Evolutionary conservation across 2,888 invertebrate species (phyloP).

Genomic region (Heliothis peltigera): DNA sequence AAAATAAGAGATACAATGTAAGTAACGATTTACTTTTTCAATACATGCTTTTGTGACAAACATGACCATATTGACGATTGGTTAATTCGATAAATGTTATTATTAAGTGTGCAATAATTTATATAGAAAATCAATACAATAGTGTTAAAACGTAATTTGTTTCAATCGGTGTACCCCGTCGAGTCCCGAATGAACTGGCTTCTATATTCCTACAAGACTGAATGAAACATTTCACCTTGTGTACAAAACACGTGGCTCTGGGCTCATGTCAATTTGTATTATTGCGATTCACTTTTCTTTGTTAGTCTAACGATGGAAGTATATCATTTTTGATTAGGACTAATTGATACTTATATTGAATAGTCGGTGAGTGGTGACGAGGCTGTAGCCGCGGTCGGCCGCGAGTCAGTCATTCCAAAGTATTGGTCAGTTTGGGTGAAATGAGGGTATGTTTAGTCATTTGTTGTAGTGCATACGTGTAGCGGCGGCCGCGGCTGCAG

Average conservation of each 20-base stretch:
- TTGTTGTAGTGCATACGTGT: conserved; percentile 34
- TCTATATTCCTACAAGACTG: conserved; percentile 85
- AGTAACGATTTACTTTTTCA: conserved; percentile 68
- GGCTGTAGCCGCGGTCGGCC: conserved; percentile 41
- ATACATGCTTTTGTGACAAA: conserved; percentile 73
- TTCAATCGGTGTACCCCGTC: conserved; percentile 78
- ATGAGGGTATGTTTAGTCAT: conserved; percentile 42
- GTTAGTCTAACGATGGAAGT: conserved; percentile 63
- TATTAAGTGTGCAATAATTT: conserved; percentile 87
- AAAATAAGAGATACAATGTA: conserved; percentile 73
- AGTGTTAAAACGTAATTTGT: conserved; percentile 79
- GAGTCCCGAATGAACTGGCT: conserved; percentile 80
- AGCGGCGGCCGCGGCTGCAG: conserved; percentile 50
- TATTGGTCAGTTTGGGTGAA: conserved; percentile 42
- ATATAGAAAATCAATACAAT: conserved; percentile 82
- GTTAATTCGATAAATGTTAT: conserved; percentile 75
- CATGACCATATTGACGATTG: conserved; percentile 67
- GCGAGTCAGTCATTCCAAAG: conserved; percentile 52
- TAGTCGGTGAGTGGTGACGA: conserved; percentile 41
- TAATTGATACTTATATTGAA: conserved; percentile 53
- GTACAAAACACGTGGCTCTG: conserved; percentile 75
- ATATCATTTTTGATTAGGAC: conserved; percentile 68
- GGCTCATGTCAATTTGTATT: conserved; percentile 84
- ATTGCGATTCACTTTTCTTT: conserved; percentile 66
- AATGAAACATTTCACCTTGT: conserved; percentile 84